phyloP scores from a whole-genome alignment of 2,888 invertebrate genomes.

The Ernsta delagoae region DNA sequence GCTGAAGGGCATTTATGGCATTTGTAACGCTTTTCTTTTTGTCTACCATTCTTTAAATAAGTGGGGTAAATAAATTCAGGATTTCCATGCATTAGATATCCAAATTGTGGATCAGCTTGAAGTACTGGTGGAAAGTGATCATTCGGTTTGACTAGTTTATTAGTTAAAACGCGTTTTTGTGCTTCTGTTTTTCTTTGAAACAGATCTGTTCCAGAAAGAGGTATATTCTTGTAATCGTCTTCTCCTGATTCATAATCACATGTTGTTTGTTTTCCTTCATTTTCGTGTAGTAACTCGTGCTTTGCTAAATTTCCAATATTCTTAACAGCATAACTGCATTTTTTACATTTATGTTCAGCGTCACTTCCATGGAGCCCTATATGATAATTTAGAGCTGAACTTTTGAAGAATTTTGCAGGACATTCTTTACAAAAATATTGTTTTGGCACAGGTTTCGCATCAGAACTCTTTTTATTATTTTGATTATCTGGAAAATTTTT shows the following conservation, averaged over 20 bases:
- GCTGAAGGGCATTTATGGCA: constrained; percentile 95
- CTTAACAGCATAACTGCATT: constrained; percentile 89
- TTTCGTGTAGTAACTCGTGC: constrained; percentile 85
- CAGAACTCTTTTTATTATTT: constrained; percentile 55
- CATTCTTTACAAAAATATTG: constrained; percentile 86
- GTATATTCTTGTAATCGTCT: constrained; percentile 82
- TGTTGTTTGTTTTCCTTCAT: constrained; percentile 58
- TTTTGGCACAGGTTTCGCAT: constrained; percentile 64
- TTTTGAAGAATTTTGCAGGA: constrained; percentile 90
- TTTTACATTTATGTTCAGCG: constrained; percentile 87
- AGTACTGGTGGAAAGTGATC: constrained; percentile 82
- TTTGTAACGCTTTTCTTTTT: constrained; percentile 91
- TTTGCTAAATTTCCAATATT: constrained; percentile 88
- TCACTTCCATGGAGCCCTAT: constrained; percentile 87
- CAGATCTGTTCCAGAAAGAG: constrained; percentile 87
- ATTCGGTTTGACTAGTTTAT: constrained; percentile 79
- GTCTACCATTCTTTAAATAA: constrained; percentile 89
- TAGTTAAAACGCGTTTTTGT: constrained; percentile 78
- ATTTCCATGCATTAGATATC: constrained; percentile 89
- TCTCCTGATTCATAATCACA: constrained; percentile 81
- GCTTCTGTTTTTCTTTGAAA: constrained; percentile 87
- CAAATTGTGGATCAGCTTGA: constrained; percentile 88
- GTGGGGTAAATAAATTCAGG: constrained; percentile 91
- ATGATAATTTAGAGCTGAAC: constrained; percentile 89
- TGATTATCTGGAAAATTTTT: constrained; percentile 56